Evolutionary conservation across 37 sponge, comb jelly and placozoan genomes (phyloP), one percentile per base, ranked within the genome.

Genomic region (Mnemiopsis leidyi): DNA sequence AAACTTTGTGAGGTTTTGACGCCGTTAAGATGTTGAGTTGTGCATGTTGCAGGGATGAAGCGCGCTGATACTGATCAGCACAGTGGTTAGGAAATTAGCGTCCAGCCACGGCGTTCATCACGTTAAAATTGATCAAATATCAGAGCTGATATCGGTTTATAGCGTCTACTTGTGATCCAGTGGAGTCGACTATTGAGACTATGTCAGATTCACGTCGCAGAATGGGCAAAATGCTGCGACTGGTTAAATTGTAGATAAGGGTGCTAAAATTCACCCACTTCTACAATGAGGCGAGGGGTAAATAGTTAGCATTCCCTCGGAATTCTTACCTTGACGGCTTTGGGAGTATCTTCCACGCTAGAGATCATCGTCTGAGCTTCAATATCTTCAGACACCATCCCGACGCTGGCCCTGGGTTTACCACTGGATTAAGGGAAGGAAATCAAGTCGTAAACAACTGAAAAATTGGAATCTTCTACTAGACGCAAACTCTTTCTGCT

Each of bases 281-380:
- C 68, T 61, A 61, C 68, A 61, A 18, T 18, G 9, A 61, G 18
- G 18, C 9, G 68, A 61, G 68, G 68, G 68, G 18, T 18, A 61
- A 61, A 61, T 61, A 9, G 9, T 61, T 21, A 61, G 9, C 68
- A 9, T 21, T 9, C 9, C 68, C 18, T n/a, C n/a, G 18, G 18
- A 18, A 61, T 69, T 21, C 28, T 69, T 85, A 85, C 90, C 90
- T 85, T 85, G 90, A 85, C 90, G 16, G 90, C 90, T 85, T 85
- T 85, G 39, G 90, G 90, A 40, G 90, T 85, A 37, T 85, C 90
- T 37, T 85, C 90, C 1, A 85, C 90, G 30, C 90, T 85, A 29
- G 90, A 85, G 33, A 85, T 85, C 90, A 85, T 85, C 29, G 90
- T 85, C 61, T 85, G 90, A 20, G 90, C 90, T 33, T 85, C 90